These are phyloP conservation scores for Ormyrus pomaceus DNA, from an alignment of 2,888 invertebrate genomes.

Conservation along the genomic window DNA sequence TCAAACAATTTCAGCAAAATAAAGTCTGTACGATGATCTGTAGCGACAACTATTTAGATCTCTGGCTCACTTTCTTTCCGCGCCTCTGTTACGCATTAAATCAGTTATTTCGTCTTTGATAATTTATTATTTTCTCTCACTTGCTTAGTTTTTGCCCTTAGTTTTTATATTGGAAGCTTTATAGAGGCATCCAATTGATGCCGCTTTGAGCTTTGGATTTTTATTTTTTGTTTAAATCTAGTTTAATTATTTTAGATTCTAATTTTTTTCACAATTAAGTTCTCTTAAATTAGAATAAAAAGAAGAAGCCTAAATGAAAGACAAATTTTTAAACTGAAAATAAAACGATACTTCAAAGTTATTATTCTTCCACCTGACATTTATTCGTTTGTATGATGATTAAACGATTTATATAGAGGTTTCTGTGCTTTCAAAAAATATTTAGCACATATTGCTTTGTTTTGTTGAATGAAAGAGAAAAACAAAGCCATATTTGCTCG, in stretches of 20 bases:
- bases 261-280: neutral
- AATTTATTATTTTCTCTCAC: neutral
- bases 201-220: neutral
- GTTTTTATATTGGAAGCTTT: neutral
- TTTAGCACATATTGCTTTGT: slow-evolving; percentile 24
- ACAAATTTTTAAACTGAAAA: slow-evolving; percentile 32
- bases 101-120: too few species aligned
- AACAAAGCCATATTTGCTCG: slow-evolving; percentile 34
- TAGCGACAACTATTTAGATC: slow-evolving; percentile 61
- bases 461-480: slow-evolving; percentile 17
- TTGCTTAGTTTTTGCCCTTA: neutral
- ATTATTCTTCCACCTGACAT: neutral
- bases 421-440: slow-evolving; percentile 3
- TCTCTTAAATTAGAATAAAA: slow-evolving; percentile 5
- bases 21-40: slow-evolving; percentile 60
- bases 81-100: neutral
- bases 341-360: slow-evolving; percentile 28
- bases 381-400: too few species aligned
- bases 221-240: neutral
- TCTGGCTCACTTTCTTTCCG: slow-evolving; percentile 53
- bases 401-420: too few species aligned
- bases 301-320: slow-evolving; percentile 42
- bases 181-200: neutral
- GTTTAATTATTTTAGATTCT: neutral
- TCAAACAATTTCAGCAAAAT: slow-evolving; percentile 55